Conservation (phyloP, 2,113 vertebrate genomes). For the Mus pahari region DNA sequence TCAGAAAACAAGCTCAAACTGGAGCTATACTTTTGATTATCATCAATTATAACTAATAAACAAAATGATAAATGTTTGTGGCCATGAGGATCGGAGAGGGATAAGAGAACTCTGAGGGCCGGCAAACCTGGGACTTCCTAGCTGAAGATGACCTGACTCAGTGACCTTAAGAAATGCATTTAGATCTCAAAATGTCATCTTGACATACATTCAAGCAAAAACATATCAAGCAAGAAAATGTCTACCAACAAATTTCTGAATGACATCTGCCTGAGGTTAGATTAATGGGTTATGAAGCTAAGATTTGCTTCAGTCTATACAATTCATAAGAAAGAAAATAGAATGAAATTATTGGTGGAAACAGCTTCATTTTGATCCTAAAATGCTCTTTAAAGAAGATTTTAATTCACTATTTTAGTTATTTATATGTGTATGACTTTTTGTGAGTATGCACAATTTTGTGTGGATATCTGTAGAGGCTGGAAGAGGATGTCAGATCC, state of each 20-base stretch:
- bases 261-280: background rate
- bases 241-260: background rate
- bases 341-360: background rate
- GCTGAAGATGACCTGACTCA: background rate
- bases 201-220: background rate
- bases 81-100: background rate
- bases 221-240: background rate
- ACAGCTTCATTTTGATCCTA: background rate
- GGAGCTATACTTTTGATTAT: background rate
- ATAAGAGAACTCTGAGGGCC: background rate
- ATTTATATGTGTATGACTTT: background rate
- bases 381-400: background rate
- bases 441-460: background rate
- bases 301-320: background rate
- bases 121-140: background rate
- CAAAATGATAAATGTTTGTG: background rate
- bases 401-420: background rate
- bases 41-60: background rate
- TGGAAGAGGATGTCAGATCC: background rate
- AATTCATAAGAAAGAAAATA: conserved; percentile 9
- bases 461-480: too few relatives aligned
- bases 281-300: background rate
- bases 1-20: background rate
- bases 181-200: background rate
- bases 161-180: background rate